Base-by-base conservation (phyloP, 2,113 vertebrate species). In the Eolophus roseicapilla region DNA sequence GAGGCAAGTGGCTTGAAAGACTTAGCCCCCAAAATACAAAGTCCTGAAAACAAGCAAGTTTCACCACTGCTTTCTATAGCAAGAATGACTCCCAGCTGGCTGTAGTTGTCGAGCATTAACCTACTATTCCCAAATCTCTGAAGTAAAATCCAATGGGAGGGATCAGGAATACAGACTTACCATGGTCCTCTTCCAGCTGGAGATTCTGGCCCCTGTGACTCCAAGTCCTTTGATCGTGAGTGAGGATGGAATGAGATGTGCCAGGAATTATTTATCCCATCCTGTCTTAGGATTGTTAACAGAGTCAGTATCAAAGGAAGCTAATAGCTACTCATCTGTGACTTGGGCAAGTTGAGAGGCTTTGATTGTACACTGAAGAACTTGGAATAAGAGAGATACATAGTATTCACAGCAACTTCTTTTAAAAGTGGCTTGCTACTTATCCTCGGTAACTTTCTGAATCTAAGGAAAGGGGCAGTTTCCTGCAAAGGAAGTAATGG, bases 201-300 rank as follows among this genome's bases (percentile, higher is more conserved):
- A 85, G 50, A 63, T 37, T 7, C 7, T 12, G 3, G 25, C 17
- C 44, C 5, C 21, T 41, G 41, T 0, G 0, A 68, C 25, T n/a
- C 39, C 37, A 64, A 25, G 43, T 8, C 41, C 35, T 63, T 63
- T 44, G 44, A 33, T 52, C 15, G 33, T 43, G 33, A 82, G 44
- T 21, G 63, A 82, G 29, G 27, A 13, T 35, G 35, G 39, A 64
- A 39, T 7, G 35, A 77, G 18, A 53, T 31, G 11, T 46, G 69
- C 31, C 53, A 78, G 60, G 31, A 94, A 41, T 52, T 71, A 10
- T 43, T 92, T 64, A 65, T 52, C 50, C 65, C 33, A 3, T 31
- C 19, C 10, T 55, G 10, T 23, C 3, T 81, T 67, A 78, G 47
- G 39, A 11, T 35, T 78, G 23, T 59, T 47, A 49, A 47, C 21